Evolutionary conservation across 2,888 invertebrate species (phyloP).

Genomic region (Stenchaetothrips biformis): DNA sequence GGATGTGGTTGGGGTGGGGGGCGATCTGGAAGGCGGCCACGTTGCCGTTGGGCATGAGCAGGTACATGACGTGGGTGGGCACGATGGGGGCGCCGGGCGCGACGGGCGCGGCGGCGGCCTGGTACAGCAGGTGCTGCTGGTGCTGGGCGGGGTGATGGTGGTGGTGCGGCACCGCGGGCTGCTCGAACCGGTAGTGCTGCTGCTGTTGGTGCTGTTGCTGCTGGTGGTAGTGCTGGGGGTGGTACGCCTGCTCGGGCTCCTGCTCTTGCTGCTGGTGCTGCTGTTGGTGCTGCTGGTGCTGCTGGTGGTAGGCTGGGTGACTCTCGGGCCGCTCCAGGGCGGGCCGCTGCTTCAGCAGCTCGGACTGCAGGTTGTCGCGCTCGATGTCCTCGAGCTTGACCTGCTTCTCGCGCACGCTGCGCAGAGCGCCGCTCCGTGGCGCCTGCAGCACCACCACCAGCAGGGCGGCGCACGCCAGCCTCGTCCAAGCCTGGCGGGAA

Average conservation of each 20-base stretch:
- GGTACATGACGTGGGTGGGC: conserved; percentile 20
- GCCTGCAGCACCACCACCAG: neutral
- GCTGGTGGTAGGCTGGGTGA: conserved; percentile 29
- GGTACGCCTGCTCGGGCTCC: conserved; percentile 31
- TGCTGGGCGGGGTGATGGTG: neutral
- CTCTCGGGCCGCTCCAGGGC: conserved; percentile 11
- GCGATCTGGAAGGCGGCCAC: conserved; percentile 16
- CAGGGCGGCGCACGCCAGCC: neutral
- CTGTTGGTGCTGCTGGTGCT: conserved; percentile 3
- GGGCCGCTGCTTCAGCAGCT: conserved; percentile 43
- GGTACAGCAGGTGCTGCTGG: conserved; percentile 10
- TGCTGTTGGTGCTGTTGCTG: conserved; percentile 34
- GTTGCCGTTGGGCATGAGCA: conserved; percentile 17
- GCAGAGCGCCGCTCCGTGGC: conserved; percentile 40
- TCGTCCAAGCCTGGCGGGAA: conserved; percentile 3
- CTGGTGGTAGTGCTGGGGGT: conserved; percentile 34
- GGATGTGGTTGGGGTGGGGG: conserved; percentile 13
- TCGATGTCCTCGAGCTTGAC: conserved; percentile 71
- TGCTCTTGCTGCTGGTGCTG: conserved; percentile 23
- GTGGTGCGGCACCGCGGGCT: conserved; percentile 28
- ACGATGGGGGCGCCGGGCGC: neutral
- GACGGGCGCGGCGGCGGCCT: neutral
- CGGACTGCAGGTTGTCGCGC: conserved; percentile 60
- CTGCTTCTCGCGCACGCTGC: conserved; percentile 53
- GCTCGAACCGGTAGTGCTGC: conserved; percentile 27